A percentile compares a stretch with the other conserved stretches of the same genome.
These are phyloP conservation scores for Lytechinus variegatus DNA, from an alignment of 35 echinoderm and acorn worm species.

Conservation along the genomic window DNA sequence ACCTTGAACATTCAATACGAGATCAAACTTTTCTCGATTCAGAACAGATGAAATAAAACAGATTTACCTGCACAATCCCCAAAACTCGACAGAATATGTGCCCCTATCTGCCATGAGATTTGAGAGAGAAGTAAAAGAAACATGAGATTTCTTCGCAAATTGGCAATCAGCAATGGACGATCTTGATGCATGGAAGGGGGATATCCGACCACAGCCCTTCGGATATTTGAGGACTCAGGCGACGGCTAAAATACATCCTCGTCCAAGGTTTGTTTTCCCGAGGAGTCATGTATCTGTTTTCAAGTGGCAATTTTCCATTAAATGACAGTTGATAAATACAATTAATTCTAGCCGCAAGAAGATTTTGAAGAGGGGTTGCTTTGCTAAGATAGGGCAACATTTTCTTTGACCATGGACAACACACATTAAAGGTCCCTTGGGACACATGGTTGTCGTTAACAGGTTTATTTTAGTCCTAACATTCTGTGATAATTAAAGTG, in stretches of 20 bases:
- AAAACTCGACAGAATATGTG: background rate
- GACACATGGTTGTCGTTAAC: background rate
- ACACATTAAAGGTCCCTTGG: background rate
- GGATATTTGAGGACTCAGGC: conserved; percentile 29
- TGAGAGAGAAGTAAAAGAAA: background rate
- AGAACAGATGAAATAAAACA: background rate
- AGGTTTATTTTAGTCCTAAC: background rate
- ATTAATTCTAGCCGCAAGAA: background rate
- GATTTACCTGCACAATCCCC: background rate
- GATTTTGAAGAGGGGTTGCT: conserved; percentile 8
- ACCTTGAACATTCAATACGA: background rate
- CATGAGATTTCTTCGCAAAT: conserved; percentile 35
- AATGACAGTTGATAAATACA: conserved; percentile 33
- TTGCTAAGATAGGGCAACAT: background rate
- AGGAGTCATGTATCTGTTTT: conserved; percentile 20
- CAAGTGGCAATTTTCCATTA: conserved; percentile 28
- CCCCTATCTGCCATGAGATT: background rate
- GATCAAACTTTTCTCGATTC: background rate
- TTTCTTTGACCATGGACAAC: background rate
- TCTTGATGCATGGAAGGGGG: conserved; percentile 14
- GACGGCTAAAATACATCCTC: conserved; percentile 16
- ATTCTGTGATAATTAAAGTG: background rate
- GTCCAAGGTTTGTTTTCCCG: conserved; percentile 15
- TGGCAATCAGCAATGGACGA: conserved; percentile 1
- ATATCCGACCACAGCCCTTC: conserved; percentile 22